A percentile compares a stretch with the other conserved stretches of the same genome.
Conservation (phyloP, 2,113 vertebrate genomes). For the Helogale parvula region DNA sequence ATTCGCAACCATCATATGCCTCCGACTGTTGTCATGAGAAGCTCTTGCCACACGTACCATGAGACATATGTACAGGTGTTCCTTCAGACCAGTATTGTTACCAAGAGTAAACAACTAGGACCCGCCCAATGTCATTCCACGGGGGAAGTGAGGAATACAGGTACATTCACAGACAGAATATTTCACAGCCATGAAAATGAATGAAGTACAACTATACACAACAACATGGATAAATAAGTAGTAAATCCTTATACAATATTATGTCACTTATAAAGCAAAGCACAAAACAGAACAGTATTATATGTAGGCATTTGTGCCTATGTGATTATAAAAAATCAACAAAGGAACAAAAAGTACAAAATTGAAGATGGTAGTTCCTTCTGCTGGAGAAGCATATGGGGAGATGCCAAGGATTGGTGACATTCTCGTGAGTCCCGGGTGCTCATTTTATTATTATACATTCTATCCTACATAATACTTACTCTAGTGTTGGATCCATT, state of each 20-base stretch:
- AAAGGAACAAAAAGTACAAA: background rate
- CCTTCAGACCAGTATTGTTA: background rate
- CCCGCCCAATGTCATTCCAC: background rate
- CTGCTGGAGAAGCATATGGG: background rate
- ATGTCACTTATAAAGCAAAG: background rate
- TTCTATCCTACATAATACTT: background rate
- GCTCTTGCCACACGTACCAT: too few relatives aligned
- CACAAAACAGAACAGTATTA: background rate
- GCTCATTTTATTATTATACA: background rate
- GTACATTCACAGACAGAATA: background rate
- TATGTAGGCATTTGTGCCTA: background rate
- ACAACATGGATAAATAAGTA: background rate
- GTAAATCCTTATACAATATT: background rate
- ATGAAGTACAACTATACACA: background rate
- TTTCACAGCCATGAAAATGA: background rate
- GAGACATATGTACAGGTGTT: background rate
- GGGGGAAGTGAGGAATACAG: background rate
- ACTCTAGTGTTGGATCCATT: background rate
- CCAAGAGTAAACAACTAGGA: background rate
- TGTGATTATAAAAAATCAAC: background rate
- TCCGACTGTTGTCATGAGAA: background rate
- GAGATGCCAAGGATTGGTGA: background rate
- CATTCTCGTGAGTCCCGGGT: background rate
- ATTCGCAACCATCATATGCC: background rate
- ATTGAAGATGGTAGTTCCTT: background rate